Percentiles rank a stretch among this genome's conserved stretches.
phyloP scores from a whole-genome alignment of 2,113 vertebrate species.

The Origma solitaria region DNA sequence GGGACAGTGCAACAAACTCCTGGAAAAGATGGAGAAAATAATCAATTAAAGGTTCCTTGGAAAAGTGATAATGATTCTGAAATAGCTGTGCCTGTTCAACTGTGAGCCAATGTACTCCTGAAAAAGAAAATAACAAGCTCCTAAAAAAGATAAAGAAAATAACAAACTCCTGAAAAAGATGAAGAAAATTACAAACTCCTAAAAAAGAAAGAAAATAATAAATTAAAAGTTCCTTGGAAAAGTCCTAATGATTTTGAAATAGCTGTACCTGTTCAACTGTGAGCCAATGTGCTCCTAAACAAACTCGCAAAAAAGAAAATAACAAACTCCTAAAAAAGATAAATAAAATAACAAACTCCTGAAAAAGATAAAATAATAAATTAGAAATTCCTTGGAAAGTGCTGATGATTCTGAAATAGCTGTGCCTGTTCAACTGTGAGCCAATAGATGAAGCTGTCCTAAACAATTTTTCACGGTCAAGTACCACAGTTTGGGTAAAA shows the following conservation, averaged over 20 bases:
- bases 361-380: not conserved
- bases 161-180: too few species aligned
- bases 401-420: not conserved
- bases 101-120: not conserved
- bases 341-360: constrained; percentile 97
- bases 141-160: too few species aligned
- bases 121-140: too few species aligned
- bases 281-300: too few species aligned
- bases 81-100: not conserved
- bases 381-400: not conserved
- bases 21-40: constrained; percentile 37
- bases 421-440: not conserved
- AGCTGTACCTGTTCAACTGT: too few species aligned
- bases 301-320: too few species aligned
- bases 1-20: constrained; percentile 87
- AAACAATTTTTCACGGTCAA: not conserved
- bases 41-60: not conserved
- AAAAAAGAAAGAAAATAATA: too few species aligned
- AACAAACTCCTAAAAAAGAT: too few species aligned
- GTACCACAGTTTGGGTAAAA: not conserved
- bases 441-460: not conserved
- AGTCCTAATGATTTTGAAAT: too few species aligned
- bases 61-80: not conserved
- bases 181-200: too few species aligned
- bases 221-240: too few species aligned